Conservation (phyloP, 2,888 invertebrate species). For the Drosophila atripex region DNA sequence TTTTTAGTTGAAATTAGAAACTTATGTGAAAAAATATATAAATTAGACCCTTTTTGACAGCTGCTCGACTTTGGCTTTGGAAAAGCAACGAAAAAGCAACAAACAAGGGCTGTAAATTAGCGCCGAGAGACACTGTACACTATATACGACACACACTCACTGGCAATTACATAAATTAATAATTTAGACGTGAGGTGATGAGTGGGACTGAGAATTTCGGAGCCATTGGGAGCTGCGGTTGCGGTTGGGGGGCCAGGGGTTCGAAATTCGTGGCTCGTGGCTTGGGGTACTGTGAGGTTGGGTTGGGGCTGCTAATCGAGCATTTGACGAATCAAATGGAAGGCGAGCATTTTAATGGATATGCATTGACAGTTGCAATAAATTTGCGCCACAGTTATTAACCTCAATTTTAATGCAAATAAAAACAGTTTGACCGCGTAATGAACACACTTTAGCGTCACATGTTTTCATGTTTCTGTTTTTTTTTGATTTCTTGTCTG, state of each 20-base stretch:
- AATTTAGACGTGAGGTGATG: conserved; percentile 20
- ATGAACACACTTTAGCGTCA: conserved; percentile 35
- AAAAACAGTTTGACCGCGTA: conserved; percentile 38
- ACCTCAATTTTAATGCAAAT: conserved; percentile 61
- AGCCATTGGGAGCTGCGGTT: background rate
- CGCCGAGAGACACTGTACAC: conserved; percentile 5
- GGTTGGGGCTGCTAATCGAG: conserved; percentile 41
- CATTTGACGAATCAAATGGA: conserved; percentile 55
- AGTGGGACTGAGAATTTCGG: background rate
- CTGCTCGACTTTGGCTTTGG: conserved; percentile 21
- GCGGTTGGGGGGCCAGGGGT: background rate
- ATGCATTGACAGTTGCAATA: conserved; percentile 59
- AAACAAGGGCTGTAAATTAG: conserved; percentile 26
- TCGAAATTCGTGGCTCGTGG: background rate
- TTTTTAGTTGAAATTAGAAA: too few species aligned
- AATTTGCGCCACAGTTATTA: conserved; percentile 54
- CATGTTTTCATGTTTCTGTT: conserved; percentile 15
- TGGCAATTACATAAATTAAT: conserved; percentile 28
- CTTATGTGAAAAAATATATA: background rate
- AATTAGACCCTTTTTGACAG: background rate
- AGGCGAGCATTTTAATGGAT: conserved; percentile 44
- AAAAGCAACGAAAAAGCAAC: background rate
- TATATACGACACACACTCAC: background rate
- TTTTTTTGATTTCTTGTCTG: background rate
- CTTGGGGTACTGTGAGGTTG: background rate